Evolutionary conservation across 2,113 vertebrate genomes (phyloP).

Genomic region (Phodopus roborovskii): DNA sequence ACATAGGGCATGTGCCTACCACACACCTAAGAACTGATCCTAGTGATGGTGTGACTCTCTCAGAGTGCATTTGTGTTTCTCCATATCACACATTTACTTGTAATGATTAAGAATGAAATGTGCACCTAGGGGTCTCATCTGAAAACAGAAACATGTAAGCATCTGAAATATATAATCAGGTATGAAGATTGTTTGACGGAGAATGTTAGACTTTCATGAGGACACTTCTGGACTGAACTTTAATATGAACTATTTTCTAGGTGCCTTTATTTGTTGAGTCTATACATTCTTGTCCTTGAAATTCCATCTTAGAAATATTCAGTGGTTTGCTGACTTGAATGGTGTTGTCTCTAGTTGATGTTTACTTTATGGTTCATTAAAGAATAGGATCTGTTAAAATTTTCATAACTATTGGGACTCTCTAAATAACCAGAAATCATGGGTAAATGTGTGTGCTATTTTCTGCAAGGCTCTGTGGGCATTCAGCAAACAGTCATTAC

Average conservation of each 20-base stretch:
- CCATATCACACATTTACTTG: background rate
- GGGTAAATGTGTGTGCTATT: background rate
- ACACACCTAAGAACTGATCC: background rate
- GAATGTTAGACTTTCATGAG: background rate
- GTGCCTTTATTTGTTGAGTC: background rate
- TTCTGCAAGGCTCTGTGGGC: background rate
- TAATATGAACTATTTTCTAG: background rate
- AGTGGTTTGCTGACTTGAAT: too few species aligned
- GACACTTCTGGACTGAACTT: background rate
- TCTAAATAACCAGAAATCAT: background rate
- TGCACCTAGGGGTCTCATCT: background rate
- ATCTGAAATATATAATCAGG: background rate
- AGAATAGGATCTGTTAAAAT: background rate
- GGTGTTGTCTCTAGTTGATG: background rate
- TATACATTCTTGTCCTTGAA: background rate
- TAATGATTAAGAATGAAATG: background rate
- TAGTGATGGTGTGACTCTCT: background rate
- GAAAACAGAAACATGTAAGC: background rate
- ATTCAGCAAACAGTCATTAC: background rate
- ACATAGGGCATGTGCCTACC: fast-evolving
- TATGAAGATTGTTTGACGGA: background rate
- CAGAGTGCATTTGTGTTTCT: fast-evolving
- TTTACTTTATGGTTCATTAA: background rate
- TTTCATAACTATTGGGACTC: background rate
- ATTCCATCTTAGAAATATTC: background rate